Base-by-base conservation (phyloP, 2,113 vertebrate species). In the Aramus guarauna region DNA sequence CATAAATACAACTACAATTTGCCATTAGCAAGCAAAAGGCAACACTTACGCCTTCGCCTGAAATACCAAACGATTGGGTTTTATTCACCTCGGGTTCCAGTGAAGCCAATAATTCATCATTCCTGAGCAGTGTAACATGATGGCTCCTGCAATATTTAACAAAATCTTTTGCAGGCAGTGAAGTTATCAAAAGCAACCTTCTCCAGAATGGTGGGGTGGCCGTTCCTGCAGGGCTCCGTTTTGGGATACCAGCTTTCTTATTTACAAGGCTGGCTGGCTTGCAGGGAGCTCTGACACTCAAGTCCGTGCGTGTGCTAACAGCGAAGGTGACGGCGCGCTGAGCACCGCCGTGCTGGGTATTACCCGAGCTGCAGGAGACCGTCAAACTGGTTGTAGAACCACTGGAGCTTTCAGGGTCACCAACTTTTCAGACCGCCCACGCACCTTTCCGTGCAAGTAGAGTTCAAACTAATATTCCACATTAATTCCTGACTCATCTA, bases 391-490 rank as follows among this genome's bases (percentile, higher is more conserved):
- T 3, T 73, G 36, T 19, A 47, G 58, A 81, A 72, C 19, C 50
- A 41, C 34, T 27, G 32, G 29, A 45, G 27, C 26, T 62, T 34
- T 50, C 58, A 47, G 36, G 22, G 48, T 26, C 52, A 80, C 52
- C 52, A 48, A 32, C 15, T 16, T 76, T 79, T 52, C 74, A 66
- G 39, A 45, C 74, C 67, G 34, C 18, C 18, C 59, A 41, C 0
- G 0, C 3, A 62, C 16, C n/a, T 47, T 64, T 71, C 52, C 39
- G 30, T 66, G 60, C 0, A 0, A 53, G 11, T 8, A 67, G 36
- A 39, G 34, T 30, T 73, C 47, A 37, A 55, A 56, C 12, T 30
- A 66, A 32, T 13, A 39, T 52, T 62, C 58, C 75, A 62, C 39
- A 26, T 55, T 27, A 88, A 66, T 52, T 69, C 43, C 47, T 15